These are phyloP conservation scores for Tenthredo notha DNA, from an alignment of 2,888 invertebrate genomes.

Conservation along the genomic window DNA sequence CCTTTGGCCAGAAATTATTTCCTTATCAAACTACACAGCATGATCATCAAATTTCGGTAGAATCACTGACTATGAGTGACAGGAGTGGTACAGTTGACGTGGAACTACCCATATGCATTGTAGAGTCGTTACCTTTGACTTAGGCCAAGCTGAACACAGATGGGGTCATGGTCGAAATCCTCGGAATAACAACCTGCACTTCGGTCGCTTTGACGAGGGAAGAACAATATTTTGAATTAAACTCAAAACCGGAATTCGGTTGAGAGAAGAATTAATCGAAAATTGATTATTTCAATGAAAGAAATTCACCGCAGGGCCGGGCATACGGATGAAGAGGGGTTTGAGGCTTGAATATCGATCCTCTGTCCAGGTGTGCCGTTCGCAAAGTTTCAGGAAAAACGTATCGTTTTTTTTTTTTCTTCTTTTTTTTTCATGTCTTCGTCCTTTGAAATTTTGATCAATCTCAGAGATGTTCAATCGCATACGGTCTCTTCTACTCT, in stretches of 20 bases:
- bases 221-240: slow-evolving; percentile 23
- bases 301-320: neutral
- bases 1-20: no score
- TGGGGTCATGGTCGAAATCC: neutral
- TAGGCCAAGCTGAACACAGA: neutral
- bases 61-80: no score
- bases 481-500: neutral
- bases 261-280: neutral
- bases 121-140: neutral
- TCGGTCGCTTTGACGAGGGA: neutral
- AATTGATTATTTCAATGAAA: slow-evolving; percentile 8
- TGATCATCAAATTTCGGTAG: no score
- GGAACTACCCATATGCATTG: no score
- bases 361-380: neutral
- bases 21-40: no score
- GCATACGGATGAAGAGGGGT: neutral
- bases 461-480: neutral
- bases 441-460: neutral
- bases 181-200: neutral
- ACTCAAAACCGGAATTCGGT: slow-evolving; percentile 4
- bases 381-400: neutral
- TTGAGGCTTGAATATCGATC: neutral
- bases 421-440: neutral
- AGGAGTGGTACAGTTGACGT: no score
- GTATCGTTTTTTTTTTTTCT: neutral